phyloP scores from a whole-genome alignment of 2,888 invertebrate genomes.

The Cerastoderma edule region DNA sequence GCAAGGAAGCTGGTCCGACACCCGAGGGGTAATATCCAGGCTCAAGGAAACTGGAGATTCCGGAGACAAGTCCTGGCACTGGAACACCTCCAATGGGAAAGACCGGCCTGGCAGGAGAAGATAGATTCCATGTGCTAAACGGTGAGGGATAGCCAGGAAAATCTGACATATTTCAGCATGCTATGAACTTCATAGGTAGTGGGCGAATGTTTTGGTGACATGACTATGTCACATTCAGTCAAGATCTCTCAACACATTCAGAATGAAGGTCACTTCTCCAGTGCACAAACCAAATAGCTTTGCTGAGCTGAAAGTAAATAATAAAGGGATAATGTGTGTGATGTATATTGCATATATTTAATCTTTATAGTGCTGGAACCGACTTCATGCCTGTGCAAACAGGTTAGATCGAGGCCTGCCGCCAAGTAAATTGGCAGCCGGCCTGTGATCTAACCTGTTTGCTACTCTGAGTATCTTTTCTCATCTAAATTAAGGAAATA shows the following conservation, averaged over 20 bases:
- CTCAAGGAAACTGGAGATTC: conserved; percentile 38
- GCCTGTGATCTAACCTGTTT: no score
- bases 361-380: no score
- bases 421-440: no score
- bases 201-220: conserved; percentile 53
- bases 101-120: conserved; percentile 43
- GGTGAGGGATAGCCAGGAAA: conserved; percentile 61
- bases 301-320: no score
- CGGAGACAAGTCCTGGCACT: conserved; percentile 36
- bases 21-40: conserved; percentile 35
- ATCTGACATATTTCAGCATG: conserved; percentile 61
- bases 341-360: no score
- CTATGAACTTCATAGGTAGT: conserved; percentile 47
- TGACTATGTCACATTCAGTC: conserved; percentile 36
- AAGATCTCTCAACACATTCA: conserved; percentile 8
- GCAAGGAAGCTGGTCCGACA: conserved; percentile 35
- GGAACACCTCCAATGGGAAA: conserved; percentile 50
- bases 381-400: no score
- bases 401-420: no score
- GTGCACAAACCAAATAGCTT: no score
- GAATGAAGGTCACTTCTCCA: no score
- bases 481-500: no score
- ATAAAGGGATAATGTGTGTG: no score
- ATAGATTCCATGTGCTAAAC: conserved; percentile 56
- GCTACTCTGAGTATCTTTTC: no score